Evolutionary conservation across 2,113 vertebrate genomes (phyloP), one percentile per base, ranked within the genome.

Genomic region (Piaya cayana): DNA sequence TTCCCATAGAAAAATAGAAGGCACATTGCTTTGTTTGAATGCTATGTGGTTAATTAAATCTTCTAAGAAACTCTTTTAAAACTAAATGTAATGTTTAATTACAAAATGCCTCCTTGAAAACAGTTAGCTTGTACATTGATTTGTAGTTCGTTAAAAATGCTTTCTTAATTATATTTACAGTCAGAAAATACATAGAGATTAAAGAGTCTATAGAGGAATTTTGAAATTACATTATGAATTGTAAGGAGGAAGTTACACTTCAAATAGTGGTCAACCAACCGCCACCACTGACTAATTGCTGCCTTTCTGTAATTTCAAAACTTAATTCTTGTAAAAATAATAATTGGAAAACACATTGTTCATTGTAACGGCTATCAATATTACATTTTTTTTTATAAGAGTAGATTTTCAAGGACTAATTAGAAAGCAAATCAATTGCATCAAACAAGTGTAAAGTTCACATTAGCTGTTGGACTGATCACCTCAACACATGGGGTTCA

Each of bases 81-180:
- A 97, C 83, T 96, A 97, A 96, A 97, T 96, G 94, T 84, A 96
- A 97, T 97, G 96, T 97, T 97, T 96, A 98, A 98, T 98, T 98
- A 98, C 88, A 93, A 95, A 97, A 90, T 90, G 80, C 86, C 97
- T 97, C 95, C 96, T 94, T 95, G 95, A 97, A 96, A 98, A 97
- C 92, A 86, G 92, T 93, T 97, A 94, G 94, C 94, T 96, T 84
- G 82, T 91, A 92, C 86, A 92, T 69, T 95, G 95, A 95, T 92
- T 85, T 91, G 82, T 74, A 86, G 76, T 96, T 96, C 88, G 94
- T 96, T 97, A 96, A 91, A 97, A 97, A 97, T 87, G 78, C 72
- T 95, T 94, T 92, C 86, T 94, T 97, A 95, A 96, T 97, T 96
- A 97, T 83, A 59, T 88, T 95, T 92, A 90, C 86, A 97, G 86